Evolutionary conservation across 2,888 invertebrate genomes (phyloP).

Genomic region (Mesochorus sp.): DNA sequence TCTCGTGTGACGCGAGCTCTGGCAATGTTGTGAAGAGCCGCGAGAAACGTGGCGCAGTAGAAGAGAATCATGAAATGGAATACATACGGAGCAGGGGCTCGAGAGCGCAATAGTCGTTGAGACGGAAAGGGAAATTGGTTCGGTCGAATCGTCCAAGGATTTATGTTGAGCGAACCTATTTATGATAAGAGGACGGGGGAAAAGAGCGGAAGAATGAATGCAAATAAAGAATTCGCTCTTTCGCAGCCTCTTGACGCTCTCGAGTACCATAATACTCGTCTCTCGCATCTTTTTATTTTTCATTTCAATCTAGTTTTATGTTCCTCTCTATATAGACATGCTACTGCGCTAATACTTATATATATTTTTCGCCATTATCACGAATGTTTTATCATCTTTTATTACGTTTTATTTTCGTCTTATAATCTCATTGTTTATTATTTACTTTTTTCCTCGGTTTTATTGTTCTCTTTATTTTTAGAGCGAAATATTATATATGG

Average conservation of each 20-base stretch:
- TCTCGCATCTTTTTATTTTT: conserved; percentile 34
- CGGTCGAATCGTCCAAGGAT: conserved; percentile 67
- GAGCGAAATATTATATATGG: too few species aligned
- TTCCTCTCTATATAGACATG: background rate
- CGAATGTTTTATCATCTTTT: too few species aligned
- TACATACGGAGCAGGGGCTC: background rate
- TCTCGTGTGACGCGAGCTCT: too few species aligned
- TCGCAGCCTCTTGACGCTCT: conserved; percentile 55
- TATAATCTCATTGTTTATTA: too few species aligned
- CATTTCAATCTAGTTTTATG: background rate
- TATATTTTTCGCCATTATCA: conserved; percentile 13
- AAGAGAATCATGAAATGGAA: conserved; percentile 22
- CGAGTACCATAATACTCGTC: conserved; percentile 52
- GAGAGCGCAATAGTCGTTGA: conserved; percentile 27
- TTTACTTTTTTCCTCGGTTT: too few species aligned
- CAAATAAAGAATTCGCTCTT: conserved; percentile 43
- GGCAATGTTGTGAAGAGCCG: too few species aligned
- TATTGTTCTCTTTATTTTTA: too few species aligned
- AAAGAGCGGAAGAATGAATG: conserved; percentile 44
- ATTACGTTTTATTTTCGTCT: too few species aligned
- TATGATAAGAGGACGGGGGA: conserved; percentile 63
- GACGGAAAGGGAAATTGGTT: conserved; percentile 65
- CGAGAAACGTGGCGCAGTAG: too few species aligned
- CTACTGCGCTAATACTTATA: background rate
- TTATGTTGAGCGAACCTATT: conserved; percentile 67